Percentiles rank a stretch among this genome's conserved stretches.
These are phyloP conservation scores for Calameuta pallipes DNA, from an alignment of 2,888 invertebrate genomes.

Conservation along the genomic window DNA sequence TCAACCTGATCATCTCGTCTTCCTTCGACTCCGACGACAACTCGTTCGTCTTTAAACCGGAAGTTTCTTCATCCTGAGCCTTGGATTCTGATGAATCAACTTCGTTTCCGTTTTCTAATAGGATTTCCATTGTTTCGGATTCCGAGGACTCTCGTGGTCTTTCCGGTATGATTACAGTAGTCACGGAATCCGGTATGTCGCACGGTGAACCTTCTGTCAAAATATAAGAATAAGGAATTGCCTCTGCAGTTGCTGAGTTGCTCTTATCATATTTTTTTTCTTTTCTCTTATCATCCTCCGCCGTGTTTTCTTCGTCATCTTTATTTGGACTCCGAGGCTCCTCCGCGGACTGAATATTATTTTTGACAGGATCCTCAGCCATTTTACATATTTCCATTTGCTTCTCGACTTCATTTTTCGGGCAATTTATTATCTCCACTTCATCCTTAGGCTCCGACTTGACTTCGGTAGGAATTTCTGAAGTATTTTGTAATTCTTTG, in stretches of 20 bases:
- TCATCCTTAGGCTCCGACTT: constrained; percentile 16
- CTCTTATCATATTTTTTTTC: neutral
- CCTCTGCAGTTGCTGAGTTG: neutral
- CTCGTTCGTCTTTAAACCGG: neutral
- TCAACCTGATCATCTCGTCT: neutral
- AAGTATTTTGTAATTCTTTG: neutral
- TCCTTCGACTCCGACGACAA: constrained; percentile 4
- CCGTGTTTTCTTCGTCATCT: neutral
- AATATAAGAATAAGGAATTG: constrained; percentile 39
- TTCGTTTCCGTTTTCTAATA: constrained; percentile 25
- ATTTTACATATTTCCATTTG: constrained; percentile 4
- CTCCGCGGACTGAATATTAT: neutral
- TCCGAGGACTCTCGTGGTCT: constrained; percentile 26
- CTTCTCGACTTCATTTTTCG: neutral
- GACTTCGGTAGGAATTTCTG: constrained; percentile 14
- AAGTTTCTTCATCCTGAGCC: neutral
- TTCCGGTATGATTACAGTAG: constrained; percentile 59
- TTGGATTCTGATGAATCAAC: constrained; percentile 12
- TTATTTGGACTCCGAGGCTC: neutral
- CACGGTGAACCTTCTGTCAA: constrained; percentile 59
- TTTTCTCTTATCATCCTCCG: neutral
- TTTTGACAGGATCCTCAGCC: constrained; percentile 1
- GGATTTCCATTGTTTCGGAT: constrained; percentile 26
- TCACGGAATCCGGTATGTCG: constrained; percentile 59
- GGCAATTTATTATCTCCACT: constrained; percentile 13